phyloP scores from a whole-genome alignment of 1,140 invertebrate genomes.

The Philotrypesis tridentata region DNA sequence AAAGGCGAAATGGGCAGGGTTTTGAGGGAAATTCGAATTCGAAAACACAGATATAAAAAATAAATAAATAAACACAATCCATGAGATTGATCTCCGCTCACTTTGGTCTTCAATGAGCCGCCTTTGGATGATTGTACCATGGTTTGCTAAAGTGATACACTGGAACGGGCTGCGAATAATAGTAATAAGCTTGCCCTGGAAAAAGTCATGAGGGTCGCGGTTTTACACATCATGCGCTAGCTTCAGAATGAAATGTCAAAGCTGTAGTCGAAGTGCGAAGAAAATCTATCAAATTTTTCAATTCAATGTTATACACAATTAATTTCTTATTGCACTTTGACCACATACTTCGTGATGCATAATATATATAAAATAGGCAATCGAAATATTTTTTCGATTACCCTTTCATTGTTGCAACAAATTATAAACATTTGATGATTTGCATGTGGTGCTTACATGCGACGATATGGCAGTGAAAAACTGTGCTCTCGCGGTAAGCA shows the following conservation, averaged over 20 bases:
- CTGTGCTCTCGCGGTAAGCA: background rate
- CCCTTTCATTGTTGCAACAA: too few species aligned
- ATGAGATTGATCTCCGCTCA: constrained; percentile 47
- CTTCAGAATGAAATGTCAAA: background rate
- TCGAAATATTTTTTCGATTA: background rate
- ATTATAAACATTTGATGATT: background rate
- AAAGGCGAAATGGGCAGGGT: background rate
- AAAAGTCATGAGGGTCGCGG: constrained; percentile 56
- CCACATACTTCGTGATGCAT: background rate
- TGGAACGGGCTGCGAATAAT: constrained; percentile 74
- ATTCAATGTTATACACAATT: too few species aligned
- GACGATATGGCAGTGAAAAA: background rate
- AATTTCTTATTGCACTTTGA: background rate
- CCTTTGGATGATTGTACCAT: constrained; percentile 68
- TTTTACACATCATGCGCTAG: constrained; percentile 47
- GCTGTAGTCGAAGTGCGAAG: constrained; percentile 24
- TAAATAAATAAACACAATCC: constrained; percentile 36
- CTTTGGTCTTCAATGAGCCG: constrained; percentile 45
- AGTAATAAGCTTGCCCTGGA: constrained; percentile 62
- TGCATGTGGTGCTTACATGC: background rate
- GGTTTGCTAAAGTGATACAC: constrained; percentile 72
- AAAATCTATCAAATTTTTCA: too few species aligned
- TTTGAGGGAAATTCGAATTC: background rate
- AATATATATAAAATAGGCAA: background rate
- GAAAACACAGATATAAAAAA: background rate